Evolutionary conservation across 2,113 vertebrate genomes (phyloP).

Genomic region (Calypte anna): DNA sequence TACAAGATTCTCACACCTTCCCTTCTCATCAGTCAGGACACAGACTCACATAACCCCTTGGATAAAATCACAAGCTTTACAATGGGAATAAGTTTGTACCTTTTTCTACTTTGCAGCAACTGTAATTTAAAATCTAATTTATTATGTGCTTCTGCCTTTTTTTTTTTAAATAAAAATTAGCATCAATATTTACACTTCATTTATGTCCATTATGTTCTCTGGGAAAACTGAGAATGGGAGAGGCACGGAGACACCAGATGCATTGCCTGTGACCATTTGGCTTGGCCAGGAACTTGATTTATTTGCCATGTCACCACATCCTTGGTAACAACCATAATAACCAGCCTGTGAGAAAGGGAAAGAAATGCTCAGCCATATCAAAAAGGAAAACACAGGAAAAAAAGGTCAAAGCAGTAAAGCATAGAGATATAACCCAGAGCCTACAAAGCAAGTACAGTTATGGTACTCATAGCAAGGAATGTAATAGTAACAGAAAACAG

Average conservation of each 20-base stretch:
- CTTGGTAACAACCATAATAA: constrained; percentile 70
- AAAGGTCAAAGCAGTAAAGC: constrained; percentile 30
- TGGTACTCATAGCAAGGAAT: constrained; percentile 38
- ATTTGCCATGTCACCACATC: constrained; percentile 46
- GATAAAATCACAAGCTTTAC: not conserved
- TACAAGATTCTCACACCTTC: not conserved
- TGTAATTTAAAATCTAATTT: constrained; percentile 68
- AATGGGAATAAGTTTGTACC: constrained; percentile 26
- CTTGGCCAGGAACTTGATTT: constrained; percentile 53
- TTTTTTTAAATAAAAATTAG: constrained; percentile 62
- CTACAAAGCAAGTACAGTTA: constrained; percentile 37
- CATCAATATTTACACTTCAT: constrained; percentile 48
- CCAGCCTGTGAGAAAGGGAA: constrained; percentile 31
- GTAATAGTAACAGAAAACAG: constrained; percentile 30
- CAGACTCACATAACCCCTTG: not conserved
- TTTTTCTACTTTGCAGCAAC: not conserved
- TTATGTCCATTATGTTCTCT: constrained; percentile 61
- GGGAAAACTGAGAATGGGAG: not conserved
- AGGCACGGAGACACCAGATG: not conserved
- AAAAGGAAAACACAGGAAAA: constrained; percentile 49
- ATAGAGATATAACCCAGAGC: constrained; percentile 45
- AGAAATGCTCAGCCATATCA: constrained; percentile 38
- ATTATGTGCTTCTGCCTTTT: constrained; percentile 56
- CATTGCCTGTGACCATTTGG: constrained; percentile 26
- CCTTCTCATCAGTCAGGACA: not conserved